A percentile compares a stretch with the other conserved stretches of the same genome.
phyloP scores from a whole-genome alignment of 2,797 vertebrate species.

The Mormyrus hasselquistii region DNA sequence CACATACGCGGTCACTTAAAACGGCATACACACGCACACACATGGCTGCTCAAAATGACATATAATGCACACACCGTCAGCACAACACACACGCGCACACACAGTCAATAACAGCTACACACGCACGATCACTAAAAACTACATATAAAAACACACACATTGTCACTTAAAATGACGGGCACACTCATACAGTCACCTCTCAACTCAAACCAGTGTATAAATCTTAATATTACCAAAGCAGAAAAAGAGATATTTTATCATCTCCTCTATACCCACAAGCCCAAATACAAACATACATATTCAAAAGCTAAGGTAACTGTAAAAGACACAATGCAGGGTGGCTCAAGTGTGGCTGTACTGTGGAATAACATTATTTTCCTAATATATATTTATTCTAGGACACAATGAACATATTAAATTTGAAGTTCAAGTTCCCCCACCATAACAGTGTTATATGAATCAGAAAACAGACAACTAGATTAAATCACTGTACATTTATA shows the following conservation, averaged over 20 bases:
- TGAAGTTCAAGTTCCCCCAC: background rate
- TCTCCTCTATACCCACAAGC: background rate
- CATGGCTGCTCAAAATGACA: background rate
- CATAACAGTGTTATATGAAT: background rate
- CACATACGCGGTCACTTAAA: too few relatives aligned
- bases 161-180: background rate
- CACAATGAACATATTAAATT: background rate
- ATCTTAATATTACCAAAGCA: background rate
- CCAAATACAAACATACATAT: background rate
- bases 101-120: background rate
- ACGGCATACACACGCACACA: background rate
- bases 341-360: background rate
- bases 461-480: background rate
- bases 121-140: background rate
- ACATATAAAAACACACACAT: background rate
- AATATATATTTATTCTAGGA: background rate
- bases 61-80: background rate
- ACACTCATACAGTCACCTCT: background rate
- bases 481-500: background rate
- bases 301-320: background rate
- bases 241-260: background rate
- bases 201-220: background rate
- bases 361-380: background rate
- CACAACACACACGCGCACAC: too few relatives aligned
- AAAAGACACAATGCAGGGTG: background rate